These are phyloP conservation scores for Rattus rattus DNA, from an alignment of 2,113 vertebrate genomes.

Conservation along the genomic window DNA sequence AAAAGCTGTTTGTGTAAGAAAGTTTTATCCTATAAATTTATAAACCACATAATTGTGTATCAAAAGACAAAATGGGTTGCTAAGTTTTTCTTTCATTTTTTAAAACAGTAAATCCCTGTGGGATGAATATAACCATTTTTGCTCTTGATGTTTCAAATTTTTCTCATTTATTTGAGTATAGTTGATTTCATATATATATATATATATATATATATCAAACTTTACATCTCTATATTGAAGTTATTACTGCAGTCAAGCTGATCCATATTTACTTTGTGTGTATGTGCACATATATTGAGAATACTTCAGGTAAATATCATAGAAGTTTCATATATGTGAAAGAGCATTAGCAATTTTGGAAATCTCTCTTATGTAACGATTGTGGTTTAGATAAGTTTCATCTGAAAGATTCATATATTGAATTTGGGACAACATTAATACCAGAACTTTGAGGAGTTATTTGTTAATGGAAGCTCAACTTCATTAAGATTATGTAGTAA, in stretches of 20 bases:
- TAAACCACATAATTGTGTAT: neutral
- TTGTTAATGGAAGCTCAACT: neutral
- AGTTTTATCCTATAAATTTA: neutral
- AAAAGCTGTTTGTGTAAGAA: neutral
- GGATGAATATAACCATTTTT: neutral
- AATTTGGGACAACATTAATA: neutral
- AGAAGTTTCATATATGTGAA: neutral
- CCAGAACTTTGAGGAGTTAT: neutral
- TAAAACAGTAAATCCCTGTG: neutral
- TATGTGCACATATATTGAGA: neutral
- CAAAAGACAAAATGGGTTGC: neutral
- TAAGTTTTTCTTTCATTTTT: conserved; percentile 15
- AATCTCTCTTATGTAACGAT: neutral
- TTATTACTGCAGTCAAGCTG: neutral
- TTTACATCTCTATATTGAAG: neutral
- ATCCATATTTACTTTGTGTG: neutral
- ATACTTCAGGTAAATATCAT: too few species aligned
- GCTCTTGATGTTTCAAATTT: neutral
- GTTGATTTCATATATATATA: neutral
- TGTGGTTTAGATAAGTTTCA: neutral
- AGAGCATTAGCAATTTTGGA: neutral
- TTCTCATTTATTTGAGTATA: neutral
- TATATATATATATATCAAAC: neutral
- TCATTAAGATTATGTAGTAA: neutral
- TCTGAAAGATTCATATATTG: neutral